Evolutionary conservation across 2,113 vertebrate species (phyloP), one percentile per base, ranked within the genome.

Genomic region (Gallinago undulata): DNA sequence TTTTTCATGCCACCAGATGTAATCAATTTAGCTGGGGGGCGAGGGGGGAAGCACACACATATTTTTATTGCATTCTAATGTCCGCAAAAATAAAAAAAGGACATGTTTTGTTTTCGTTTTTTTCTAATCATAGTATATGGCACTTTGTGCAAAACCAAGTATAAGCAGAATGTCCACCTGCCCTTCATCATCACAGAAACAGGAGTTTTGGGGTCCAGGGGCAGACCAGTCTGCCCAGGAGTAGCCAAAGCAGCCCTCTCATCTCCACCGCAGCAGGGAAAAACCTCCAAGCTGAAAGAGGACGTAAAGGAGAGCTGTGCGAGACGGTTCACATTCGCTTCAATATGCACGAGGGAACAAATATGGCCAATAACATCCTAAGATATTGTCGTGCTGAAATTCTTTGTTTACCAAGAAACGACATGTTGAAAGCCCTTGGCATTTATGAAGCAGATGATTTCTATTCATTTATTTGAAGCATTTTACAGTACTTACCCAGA

Each of bases 401-500:
- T 97, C 95, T 95, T 97, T 97, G 93, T 95, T 97, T 96, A 97
- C 96, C 84, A 96, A 97, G 84, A 96, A 97, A 96, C 1, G 72
- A 97, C 95, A 96, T 95, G 93, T 94, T 97, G 96, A 96, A 96
- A 92, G 95, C 95, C 96, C 89, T 96, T 95, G 96, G 96, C 95
- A 94, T 97, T 96, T 95, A 91, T 43, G 57, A 95, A 96, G 95
- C 92, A 96, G 89, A 96, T 96, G 91, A 95, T 96, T 96, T 96
- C 96, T 95, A 91, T 97, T 97, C 94, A 94, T 86, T 96, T 92
- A 96, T 91, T 96, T 95, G 91, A 96, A 96, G 91, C 89, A 87
- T 97, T 97, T 96, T 96, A 92, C 94, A 94, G 92, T 94, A 94
- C 95, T 96, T 94, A 96, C 87, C 96, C 96, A 97, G 94, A 96